These are phyloP conservation scores for Pandion haliaetus DNA, from an alignment of 2,113 vertebrate genomes.

Conservation along the genomic window DNA sequence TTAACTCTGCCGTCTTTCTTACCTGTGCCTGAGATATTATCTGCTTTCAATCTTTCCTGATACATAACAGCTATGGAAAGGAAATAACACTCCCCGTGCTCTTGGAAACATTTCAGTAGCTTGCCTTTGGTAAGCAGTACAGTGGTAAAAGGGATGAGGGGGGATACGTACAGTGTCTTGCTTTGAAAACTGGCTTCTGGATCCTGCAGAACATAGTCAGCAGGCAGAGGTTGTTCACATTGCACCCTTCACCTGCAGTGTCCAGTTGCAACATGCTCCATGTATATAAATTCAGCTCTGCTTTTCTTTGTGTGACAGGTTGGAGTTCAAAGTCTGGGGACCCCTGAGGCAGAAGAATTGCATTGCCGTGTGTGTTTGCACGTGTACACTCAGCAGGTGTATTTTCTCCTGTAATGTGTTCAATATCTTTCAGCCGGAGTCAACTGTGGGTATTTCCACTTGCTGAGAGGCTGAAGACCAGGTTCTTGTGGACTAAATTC, in stretches of 20 bases:
- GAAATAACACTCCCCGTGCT: neutral
- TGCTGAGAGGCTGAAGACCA: neutral
- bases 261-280: neutral
- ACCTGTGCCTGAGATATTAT: neutral
- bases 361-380: neutral
- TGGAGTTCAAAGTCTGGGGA: neutral
- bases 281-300: neutral
- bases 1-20: neutral
- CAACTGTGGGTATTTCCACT: neutral
- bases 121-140: neutral
- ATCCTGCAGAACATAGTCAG: neutral
- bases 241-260: neutral
- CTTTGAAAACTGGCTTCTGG: neutral
- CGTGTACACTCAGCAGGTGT: neutral
- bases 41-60: neutral
- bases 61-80: neutral
- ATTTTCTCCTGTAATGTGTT: neutral
- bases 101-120: neutral
- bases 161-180: neutral
- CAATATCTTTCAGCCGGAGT: neutral
- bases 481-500: neutral
- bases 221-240: neutral
- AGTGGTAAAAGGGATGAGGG: neutral
- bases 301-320: neutral
- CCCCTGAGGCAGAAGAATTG: neutral